These are phyloP conservation scores for Riparia riparia DNA, from an alignment of 2,113 vertebrate species.

Conservation along the genomic window DNA sequence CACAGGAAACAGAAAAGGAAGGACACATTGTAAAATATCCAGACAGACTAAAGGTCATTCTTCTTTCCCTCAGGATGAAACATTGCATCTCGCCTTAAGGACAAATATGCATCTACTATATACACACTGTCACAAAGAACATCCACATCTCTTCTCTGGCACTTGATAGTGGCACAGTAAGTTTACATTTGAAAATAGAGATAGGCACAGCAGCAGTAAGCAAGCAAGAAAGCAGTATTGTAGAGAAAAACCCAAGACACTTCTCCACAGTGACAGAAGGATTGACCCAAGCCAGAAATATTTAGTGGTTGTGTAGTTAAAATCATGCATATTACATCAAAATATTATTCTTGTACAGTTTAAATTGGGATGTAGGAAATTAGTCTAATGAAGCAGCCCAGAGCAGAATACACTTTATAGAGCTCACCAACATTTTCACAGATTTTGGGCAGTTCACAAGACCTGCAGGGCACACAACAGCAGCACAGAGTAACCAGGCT, in stretches of 20 bases:
- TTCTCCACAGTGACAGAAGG: neutral
- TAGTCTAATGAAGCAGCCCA: neutral
- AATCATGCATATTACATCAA: neutral
- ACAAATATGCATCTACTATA: constrained; percentile 54
- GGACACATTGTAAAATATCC: constrained; percentile 44
- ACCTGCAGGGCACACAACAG: neutral
- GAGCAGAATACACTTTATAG: neutral
- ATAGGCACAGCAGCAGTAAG: neutral
- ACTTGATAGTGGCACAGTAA: neutral
- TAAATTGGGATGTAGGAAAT: neutral
- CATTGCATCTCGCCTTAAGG: neutral
- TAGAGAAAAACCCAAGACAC: neutral
- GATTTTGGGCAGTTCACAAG: neutral
- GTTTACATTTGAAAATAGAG: constrained; percentile 18
- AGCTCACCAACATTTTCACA: neutral
- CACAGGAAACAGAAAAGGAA: constrained; percentile 65
- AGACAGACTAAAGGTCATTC: constrained; percentile 59
- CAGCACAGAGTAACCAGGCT: neutral
- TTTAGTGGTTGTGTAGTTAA: neutral
- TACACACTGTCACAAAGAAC: constrained; percentile 36
- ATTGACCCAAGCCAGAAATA: neutral
- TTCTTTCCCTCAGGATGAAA: constrained; percentile 39
- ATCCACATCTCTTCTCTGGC: constrained; percentile 41
- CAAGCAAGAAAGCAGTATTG: neutral
- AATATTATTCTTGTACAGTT: neutral